These are phyloP conservation scores for Camptogramma bilineatum DNA, from an alignment of 2,888 invertebrate genomes.

Conservation along the genomic window DNA sequence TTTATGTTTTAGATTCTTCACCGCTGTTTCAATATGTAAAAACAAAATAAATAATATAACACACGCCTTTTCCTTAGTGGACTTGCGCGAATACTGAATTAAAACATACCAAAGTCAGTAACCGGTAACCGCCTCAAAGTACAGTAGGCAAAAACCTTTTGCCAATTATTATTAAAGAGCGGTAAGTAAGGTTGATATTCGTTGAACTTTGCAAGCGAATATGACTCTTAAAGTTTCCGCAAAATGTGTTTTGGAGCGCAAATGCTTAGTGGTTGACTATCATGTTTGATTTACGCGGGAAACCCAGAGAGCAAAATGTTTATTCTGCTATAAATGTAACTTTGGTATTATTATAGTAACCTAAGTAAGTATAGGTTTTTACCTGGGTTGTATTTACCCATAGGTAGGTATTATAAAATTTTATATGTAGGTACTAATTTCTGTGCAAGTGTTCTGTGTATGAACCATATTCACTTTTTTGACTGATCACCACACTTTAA, in stretches of 20 bases:
- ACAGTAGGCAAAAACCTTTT: not conserved
- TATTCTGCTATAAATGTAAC: too few species aligned
- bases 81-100: not conserved
- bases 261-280: not conserved
- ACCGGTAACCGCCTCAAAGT: not conserved
- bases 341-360: too few species aligned
- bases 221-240: not conserved
- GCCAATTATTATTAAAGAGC: not conserved
- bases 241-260: not conserved
- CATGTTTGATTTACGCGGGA: too few species aligned
- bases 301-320: not conserved
- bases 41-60: not conserved
- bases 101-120: not conserved
- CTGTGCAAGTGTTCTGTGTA: too few species aligned
- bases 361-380: too few species aligned
- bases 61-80: not conserved
- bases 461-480: too few species aligned
- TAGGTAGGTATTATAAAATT: too few species aligned
- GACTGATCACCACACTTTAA: too few species aligned
- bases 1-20: not conserved
- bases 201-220: not conserved
- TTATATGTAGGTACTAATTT: too few species aligned
- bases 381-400: too few species aligned
- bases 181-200: not conserved
- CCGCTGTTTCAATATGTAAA: not conserved